Evolutionary conservation across 2,888 invertebrate species (phyloP), one percentile per base, ranked within the genome.

Genomic region (Strigamia maritima): DNA sequence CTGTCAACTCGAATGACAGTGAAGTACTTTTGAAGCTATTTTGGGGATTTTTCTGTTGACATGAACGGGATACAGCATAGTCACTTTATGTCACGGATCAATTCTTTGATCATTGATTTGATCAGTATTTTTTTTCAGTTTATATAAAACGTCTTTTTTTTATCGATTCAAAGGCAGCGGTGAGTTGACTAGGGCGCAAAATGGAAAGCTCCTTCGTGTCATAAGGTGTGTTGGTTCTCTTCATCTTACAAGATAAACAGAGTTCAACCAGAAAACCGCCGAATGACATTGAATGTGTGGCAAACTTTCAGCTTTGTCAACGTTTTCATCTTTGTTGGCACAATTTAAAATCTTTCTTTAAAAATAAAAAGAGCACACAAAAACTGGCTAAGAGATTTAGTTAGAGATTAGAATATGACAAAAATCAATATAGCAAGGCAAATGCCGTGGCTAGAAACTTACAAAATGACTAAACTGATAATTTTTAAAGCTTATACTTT

Each of bases 31-130:
- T 2, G n/a, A n/a, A 44, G 16, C n/a, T 44, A 44, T 44, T 44
- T 44, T 16, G 44, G 44, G 12, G 6, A 8, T n/a, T 44, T 44
- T 44, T 44, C 44, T 44, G 44, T n/a, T 65, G 49, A 24, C 60
- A 65, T 65, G 60, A 22, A 65, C 60, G 19, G 60, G n/a, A n/a
- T 65, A 12, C 60, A 19, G 0, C 7, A 12, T 24, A 65, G 60
- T 19, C 24, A 65, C 60, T 65, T 65, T 65, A 4, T 22, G 19
- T 19, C 60, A 65, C 24, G 60, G 22, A 65, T 19, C 60, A 24
- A 65, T 65, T 65, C 60, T 24, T 65, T 65, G 22, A 35, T 65
- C 60, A 65, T 65, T 65, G 60, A 65, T 65, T 65, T 12, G 60
- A 65, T 65, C 60, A 24, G 60, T 65, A 24, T 24, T 65, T 24